Percentiles rank a stretch among this genome's conserved stretches.
Evolutionary conservation across 2,888 invertebrate genomes (phyloP).

Genomic region (Hipparchia semele): DNA sequence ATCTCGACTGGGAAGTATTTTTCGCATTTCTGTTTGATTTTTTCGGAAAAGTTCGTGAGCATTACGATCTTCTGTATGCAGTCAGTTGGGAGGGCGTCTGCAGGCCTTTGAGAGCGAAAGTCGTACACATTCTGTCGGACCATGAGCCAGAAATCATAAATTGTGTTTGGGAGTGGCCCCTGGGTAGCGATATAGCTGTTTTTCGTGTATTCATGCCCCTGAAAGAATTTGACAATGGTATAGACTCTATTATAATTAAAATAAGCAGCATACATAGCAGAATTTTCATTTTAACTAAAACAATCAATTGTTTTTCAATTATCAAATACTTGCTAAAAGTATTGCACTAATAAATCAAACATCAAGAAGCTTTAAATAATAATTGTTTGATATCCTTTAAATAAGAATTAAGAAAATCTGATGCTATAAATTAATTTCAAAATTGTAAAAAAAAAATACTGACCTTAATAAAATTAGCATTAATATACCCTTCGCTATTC

Average conservation of each 20-base stretch:
- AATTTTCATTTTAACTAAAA: background rate
- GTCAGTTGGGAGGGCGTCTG: slow-evolving; percentile 25
- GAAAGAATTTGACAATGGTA: slow-evolving; percentile 45
- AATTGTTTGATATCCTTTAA: background rate
- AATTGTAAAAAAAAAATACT: slow-evolving; percentile 39
- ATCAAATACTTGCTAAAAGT: background rate
- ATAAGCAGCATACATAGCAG: background rate
- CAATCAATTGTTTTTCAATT: background rate
- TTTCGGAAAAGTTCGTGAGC: slow-evolving; percentile 95
- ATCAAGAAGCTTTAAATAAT: background rate
- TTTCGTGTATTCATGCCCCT: slow-evolving; percentile 95
- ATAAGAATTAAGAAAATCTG: background rate
- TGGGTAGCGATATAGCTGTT: slow-evolving; percentile 96
- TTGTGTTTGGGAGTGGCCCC: slow-evolving; percentile 94
- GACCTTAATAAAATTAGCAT: slow-evolving; percentile 97
- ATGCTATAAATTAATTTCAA: background rate
- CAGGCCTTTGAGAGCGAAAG: slow-evolving; percentile 47
- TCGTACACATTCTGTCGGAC: slow-evolving; percentile 83
- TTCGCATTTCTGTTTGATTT: slow-evolving; percentile 93
- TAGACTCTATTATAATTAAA: background rate
- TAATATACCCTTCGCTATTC: slow-evolving; percentile 90
- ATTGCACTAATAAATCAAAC: background rate
- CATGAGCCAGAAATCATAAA: slow-evolving; percentile 96
- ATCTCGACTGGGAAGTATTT: slow-evolving; percentile 90
- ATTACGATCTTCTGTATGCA: slow-evolving; percentile 89